Base-by-base conservation (phyloP, 2,888 invertebrate species). In the Patella pellucida region DNA sequence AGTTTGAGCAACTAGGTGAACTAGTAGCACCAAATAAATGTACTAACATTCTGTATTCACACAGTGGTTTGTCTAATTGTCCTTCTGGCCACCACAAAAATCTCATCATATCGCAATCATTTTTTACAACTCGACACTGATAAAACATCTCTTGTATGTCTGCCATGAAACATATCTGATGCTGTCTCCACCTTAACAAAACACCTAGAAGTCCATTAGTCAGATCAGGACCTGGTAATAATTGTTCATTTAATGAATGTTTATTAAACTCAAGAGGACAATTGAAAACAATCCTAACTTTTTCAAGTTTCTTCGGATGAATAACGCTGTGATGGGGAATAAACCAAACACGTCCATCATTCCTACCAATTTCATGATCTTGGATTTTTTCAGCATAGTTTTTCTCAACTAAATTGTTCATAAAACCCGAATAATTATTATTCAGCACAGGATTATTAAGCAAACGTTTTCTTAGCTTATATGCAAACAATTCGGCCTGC, bases 211-310 rank as follows among this genome's bases (percentile, higher is more conserved):
- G 72, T 19, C 56, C 78, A 52, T 83, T 83, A 15, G 73, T 80
- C 7, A 83, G 74, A 70, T 84, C 82, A 14, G 83, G 81, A 0
- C 83, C 83, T 52, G 76, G 80, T 12, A 82, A 15, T 16, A 83
- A 68, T 52, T 75, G 67, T 16, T 76, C 69, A 56, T 82, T 83
- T 19, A 83, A 70, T 3, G 80, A 81, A 72, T 68, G 2, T 79
- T 80, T 27, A 78, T 19, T 27, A 69, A 79, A 31, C 74, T 75
- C 1, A 78, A 78, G 1, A n/a, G 80, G 76, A 62, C 76, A 76
- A 62, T 82, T 78, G 68, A 81, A 82, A 4, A 81, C 81, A 7
- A 74, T 77, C 69, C 80, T 19, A 1, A 81, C 41, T 51, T 75
- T 75, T n/a, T 76, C 14, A 3, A 50, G 54, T 50, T 81, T 80